These are phyloP conservation scores for Bubalus kerabau DNA, from an alignment of 2,113 vertebrate genomes.

Conservation along the genomic window DNA sequence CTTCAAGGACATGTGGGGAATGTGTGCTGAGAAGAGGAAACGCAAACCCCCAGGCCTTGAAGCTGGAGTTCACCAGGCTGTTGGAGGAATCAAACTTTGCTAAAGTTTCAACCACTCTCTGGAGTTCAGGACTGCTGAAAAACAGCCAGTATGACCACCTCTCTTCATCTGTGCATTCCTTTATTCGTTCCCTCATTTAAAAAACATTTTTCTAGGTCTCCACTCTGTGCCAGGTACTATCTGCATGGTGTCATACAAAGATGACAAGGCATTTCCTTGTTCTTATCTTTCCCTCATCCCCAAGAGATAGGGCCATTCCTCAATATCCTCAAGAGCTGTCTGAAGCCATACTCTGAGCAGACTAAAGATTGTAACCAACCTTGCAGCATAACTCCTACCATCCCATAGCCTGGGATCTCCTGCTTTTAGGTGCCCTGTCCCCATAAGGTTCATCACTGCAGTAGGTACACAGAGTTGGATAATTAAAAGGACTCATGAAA, in stretches of 20 bases:
- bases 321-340: not conserved
- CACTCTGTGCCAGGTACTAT: not conserved
- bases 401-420: not conserved
- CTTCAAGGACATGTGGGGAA: not conserved
- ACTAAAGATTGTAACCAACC: not conserved
- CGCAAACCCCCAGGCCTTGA: not conserved
- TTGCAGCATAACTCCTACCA: not conserved
- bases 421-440: not conserved
- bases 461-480: not conserved
- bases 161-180: not conserved
- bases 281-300: not conserved
- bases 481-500: not conserved
- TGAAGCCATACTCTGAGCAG: not conserved
- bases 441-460: not conserved
- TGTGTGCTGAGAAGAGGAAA: not conserved
- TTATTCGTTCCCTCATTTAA: not conserved
- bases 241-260: not conserved
- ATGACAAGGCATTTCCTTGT: not conserved
- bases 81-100: not conserved
- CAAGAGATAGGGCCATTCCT: not conserved
- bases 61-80: not conserved
- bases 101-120: not conserved
- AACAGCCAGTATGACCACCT: not conserved
- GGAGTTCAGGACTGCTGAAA: not conserved
- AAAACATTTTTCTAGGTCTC: not conserved